Percentiles rank a stretch among this genome's conserved stretches.
Evolutionary conservation across 2,888 invertebrate genomes (phyloP).

Genomic region (Meiosimyza decipiens): DNA sequence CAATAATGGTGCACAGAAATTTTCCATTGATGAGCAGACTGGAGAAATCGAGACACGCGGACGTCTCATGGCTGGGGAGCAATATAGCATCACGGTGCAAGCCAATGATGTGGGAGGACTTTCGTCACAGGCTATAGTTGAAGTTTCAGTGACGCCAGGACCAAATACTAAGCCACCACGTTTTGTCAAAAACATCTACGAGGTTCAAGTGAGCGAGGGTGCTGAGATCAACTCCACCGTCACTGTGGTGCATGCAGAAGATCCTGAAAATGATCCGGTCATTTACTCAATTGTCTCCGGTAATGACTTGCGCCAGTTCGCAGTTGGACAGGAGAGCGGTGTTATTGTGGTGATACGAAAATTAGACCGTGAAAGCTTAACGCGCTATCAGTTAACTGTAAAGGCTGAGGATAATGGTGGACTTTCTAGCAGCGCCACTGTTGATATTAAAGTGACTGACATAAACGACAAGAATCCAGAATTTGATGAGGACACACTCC

Average conservation of each 20-base stretch:
- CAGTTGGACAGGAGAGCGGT: slow-evolving; percentile 87
- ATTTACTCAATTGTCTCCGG: slow-evolving; percentile 88
- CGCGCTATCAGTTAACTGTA: slow-evolving; percentile 86
- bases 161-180: slow-evolving; percentile 84
- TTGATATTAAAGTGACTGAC: slow-evolving; percentile 89
- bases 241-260: slow-evolving; percentile 84
- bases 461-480: slow-evolving; percentile 93
- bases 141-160: slow-evolving; percentile 85
- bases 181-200: slow-evolving; percentile 84
- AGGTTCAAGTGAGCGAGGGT: slow-evolving; percentile 89
- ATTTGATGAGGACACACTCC: slow-evolving; percentile 78
- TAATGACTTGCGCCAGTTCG: slow-evolving; percentile 88
- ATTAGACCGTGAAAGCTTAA: slow-evolving; percentile 89
- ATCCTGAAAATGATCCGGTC: slow-evolving; percentile 89
- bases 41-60: slow-evolving; percentile 84
- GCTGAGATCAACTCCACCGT: slow-evolving; percentile 89
- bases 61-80: slow-evolving; percentile 85
- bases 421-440: slow-evolving; percentile 82
- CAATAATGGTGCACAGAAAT: slow-evolving; percentile 88
- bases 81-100: slow-evolving; percentile 88
- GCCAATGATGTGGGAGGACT: slow-evolving; percentile 84
- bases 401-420: slow-evolving; percentile 89
- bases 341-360: slow-evolving; percentile 86
- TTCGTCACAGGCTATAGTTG: slow-evolving; percentile 86
- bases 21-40: slow-evolving; percentile 82